phyloP scores from a whole-genome alignment of 2,113 vertebrate species.

The Phaethornis superciliosus region DNA sequence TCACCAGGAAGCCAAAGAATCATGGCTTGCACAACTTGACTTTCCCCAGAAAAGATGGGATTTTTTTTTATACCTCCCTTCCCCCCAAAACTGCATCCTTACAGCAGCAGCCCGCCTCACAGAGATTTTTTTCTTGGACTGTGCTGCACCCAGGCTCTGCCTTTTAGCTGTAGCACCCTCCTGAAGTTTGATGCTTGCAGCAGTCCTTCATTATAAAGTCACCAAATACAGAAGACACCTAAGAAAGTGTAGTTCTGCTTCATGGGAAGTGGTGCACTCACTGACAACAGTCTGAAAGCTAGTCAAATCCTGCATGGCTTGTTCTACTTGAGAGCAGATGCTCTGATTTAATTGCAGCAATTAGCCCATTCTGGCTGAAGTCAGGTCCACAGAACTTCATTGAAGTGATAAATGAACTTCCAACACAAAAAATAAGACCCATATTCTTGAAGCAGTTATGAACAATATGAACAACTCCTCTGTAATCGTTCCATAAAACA shows the following conservation, averaged over 20 bases:
- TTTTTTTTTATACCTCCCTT: not conserved
- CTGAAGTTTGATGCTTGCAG: not conserved
- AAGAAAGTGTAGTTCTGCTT: not conserved
- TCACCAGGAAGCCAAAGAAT: not conserved
- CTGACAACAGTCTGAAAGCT: not conserved
- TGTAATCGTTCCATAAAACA: not conserved
- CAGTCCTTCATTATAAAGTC: not conserved
- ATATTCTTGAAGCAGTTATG: not conserved
- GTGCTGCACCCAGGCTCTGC: not conserved
- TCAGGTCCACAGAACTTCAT: not conserved
- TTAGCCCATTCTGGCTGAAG: not conserved
- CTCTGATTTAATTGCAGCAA: not conserved
- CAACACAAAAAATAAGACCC: not conserved
- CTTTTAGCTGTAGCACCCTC: not conserved
- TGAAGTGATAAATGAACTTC: not conserved
- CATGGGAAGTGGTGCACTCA: not conserved
- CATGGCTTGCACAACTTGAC: not conserved
- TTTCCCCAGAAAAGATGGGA: not conserved
- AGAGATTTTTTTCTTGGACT: not conserved
- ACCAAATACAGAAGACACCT: not conserved
- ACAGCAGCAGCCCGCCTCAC: not conserved
- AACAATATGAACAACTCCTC: not conserved
- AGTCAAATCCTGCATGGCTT: not conserved
- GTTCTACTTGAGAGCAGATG: not conserved
- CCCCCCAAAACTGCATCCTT: not conserved